Base-by-base conservation (phyloP, 2,888 invertebrate species). In the Sepiola atlantica region DNA sequence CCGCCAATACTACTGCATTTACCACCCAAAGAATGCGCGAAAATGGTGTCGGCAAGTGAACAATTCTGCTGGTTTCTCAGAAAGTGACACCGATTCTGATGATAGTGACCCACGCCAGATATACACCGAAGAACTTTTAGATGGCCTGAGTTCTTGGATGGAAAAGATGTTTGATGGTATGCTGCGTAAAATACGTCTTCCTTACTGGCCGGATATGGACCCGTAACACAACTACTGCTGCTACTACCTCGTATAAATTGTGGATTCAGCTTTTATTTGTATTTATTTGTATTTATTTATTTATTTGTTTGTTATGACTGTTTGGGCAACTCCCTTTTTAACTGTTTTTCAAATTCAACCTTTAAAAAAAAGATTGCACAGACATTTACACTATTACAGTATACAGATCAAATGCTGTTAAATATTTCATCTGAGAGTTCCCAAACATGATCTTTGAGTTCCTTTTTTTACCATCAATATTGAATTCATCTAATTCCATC, bases 1-100 rank as follows among this genome's bases (percentile, higher is more conserved):
- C 97, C 98, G 99, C 95, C 99, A 99, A 97, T 99, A 99, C 98
- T 99, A 99, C 98, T 99, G 99, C 97, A 99, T 99, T 98, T 99
- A 99, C 98, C 99, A 99, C 98, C 96, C 96, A 16, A 96, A 96
- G 94, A 95, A 95, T 35, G 96, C 96, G 6, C 94, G 96, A 55
- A 95, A 95, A 94, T 96, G 95, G 95, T 96, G 96, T 57, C 95
- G 95, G 55, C 45, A 92, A n/a, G 45, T 55, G 55, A 92, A 92
- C 54, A 45, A 18, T 45, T 45, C 54, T 92, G 32, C 45, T n/a
- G n/a, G 32, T 55, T 54, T 45, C 55, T 92, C 92, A 45, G 55
- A 55, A 92, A 55, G 45, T n/a, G 92, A 92, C 54, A n/a, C 54
- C 20, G 92, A 92, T 92, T 92, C 92, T 18, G 92, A 92, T 92